These are phyloP conservation scores for Andrena haemorrhoa DNA, from an alignment of 2,888 invertebrate species.

Conservation along the genomic window DNA sequence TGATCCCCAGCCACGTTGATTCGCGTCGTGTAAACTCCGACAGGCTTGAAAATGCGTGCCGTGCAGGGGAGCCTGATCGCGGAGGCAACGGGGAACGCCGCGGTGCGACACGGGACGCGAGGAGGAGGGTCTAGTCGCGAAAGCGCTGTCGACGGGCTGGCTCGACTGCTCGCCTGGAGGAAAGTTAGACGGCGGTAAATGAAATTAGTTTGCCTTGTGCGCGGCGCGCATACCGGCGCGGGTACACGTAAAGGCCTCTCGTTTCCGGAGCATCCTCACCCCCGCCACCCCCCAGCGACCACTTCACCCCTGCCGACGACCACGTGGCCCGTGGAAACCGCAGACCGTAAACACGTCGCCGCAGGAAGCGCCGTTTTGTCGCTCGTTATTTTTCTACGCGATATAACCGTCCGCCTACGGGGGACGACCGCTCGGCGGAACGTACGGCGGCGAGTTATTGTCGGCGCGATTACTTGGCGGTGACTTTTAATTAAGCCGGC, in stretches of 20 bases:
- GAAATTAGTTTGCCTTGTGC: constrained; percentile 73
- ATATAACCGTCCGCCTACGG: constrained; percentile 18
- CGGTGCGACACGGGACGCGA: not conserved
- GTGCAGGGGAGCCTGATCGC: not conserved
- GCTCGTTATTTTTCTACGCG: constrained; percentile 58
- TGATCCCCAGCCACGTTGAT: constrained; percentile 30
- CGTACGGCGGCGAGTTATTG: constrained; percentile 17
- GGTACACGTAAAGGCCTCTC: constrained; percentile 30
- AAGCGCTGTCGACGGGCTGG: constrained; percentile 21
- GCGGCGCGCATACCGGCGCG: constrained; percentile 41
- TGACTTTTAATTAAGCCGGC: constrained; percentile 35
- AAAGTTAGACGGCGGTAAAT: constrained; percentile 74
- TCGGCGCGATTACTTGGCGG: constrained; percentile 2
- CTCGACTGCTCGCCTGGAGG: constrained; percentile 52
- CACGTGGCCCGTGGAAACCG: constrained; percentile 59
- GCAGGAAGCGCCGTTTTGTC: constrained; percentile 42
- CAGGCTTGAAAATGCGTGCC: constrained; percentile 46
- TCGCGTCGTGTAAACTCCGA: constrained; percentile 38
- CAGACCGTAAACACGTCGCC: constrained; percentile 63
- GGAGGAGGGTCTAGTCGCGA: constrained; percentile 2
- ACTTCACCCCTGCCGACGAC: constrained; percentile 3
- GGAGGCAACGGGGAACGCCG: not conserved
- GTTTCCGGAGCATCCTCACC: constrained; percentile 40
- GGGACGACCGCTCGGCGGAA: not conserved
- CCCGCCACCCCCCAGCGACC: constrained; percentile 7